Conservation (phyloP, 2,797 vertebrate species). For the Odontamblyopus lacepedii region DNA sequence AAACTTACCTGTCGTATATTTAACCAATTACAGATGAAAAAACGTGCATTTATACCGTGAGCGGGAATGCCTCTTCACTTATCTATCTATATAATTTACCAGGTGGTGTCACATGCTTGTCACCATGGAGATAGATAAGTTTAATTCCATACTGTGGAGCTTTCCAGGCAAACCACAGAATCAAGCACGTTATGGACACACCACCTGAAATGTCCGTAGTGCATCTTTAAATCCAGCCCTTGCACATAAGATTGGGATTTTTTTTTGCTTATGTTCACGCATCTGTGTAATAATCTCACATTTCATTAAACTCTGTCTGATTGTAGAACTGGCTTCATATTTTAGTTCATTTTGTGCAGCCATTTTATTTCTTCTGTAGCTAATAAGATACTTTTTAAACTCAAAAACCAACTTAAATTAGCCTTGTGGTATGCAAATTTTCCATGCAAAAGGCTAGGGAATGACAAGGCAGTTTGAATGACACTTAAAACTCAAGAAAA, state of each 20-base stretch:
- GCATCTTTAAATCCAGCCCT: neutral
- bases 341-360: slow-evolving; percentile 17
- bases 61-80: neutral
- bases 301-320: slow-evolving; percentile 69
- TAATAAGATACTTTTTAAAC: neutral
- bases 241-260: slow-evolving; percentile 35
- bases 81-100: neutral
- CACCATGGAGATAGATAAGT: no score
- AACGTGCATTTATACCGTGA: neutral
- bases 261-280: slow-evolving; percentile 47
- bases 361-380: neutral
- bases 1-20: neutral
- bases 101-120: neutral
- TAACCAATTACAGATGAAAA: neutral
- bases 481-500: slow-evolving; percentile 4
- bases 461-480: neutral
- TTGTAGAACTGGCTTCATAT: slow-evolving; percentile 41
- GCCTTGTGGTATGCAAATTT: neutral
- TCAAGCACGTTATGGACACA: neutral
- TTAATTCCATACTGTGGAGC: neutral
- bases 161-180: neutral
- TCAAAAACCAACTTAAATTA: neutral
- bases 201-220: neutral
- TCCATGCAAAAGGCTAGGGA: neutral
- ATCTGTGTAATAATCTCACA: slow-evolving; percentile 58